These are phyloP conservation scores for Gerris lacustris DNA, from an alignment of 2,888 invertebrate species.

Conservation along the genomic window DNA sequence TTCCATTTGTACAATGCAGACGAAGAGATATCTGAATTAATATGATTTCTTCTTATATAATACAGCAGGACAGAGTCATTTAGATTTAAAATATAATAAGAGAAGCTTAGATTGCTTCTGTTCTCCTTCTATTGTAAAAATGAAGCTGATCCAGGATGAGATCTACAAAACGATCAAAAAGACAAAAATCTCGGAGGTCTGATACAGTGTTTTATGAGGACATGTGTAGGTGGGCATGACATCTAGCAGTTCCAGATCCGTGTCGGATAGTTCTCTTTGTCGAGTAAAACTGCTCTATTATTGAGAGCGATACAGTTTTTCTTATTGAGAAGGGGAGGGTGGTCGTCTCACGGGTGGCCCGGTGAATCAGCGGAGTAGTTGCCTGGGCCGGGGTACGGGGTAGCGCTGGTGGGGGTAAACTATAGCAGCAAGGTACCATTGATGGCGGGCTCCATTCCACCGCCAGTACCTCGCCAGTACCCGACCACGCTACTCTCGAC, in stretches of 20 bases:
- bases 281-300: conserved; percentile 1
- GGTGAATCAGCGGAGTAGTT: not conserved
- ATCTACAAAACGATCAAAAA: no score
- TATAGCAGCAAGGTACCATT: not conserved
- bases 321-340: not conserved
- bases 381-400: not conserved
- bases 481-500: not conserved
- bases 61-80: no score
- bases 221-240: not conserved
- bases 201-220: not conserved
- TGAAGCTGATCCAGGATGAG: no score
- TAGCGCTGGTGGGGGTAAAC: not conserved
- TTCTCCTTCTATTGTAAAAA: no score
- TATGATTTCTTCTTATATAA: no score
- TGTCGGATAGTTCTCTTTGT: not conserved
- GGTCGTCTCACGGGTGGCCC: not conserved
- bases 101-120: no score
- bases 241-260: not conserved
- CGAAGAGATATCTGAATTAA: no score
- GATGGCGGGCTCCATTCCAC: not conserved
- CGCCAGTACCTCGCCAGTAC: not conserved
- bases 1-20: no score
- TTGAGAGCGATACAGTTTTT: conserved; percentile 3
- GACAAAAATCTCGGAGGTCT: no score
- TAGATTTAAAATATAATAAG: no score